Evolutionary conservation across 2,888 invertebrate species (phyloP), one percentile per base, ranked within the genome.

Genomic region (Epirrhoe alternata): DNA sequence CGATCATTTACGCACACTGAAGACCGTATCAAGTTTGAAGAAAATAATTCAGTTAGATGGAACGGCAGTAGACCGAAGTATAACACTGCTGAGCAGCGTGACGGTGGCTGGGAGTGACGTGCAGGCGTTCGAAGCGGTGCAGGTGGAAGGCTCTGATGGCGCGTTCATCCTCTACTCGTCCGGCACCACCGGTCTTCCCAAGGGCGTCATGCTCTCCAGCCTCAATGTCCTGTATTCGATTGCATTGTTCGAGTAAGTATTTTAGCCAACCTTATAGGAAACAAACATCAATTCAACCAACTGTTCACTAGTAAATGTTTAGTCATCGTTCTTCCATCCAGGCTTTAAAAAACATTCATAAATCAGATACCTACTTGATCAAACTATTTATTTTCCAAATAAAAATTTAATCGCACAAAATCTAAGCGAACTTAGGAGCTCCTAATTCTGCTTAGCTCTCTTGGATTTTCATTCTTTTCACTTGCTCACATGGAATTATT

Each of bases 171-270:
- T 95, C 6, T 95, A 94, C 78, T 95, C 95, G 0, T 95, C 95
- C 61, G 94, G 97, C 0, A 97, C 97, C 0, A 97, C 97, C 0
- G 97, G 97, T 0, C 87, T 96, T 54, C 97, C 97, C 0, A 97
- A 97, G 86, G 97, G 97, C 17, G 97, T 97, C 0, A 94, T 95
- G 94, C 84, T 97, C 31, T 94, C 95, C 0, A 96, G 96, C 77
- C 69, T 85, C 4, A 90, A 90, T 63, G 72, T 80, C 14, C 69
- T 90, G 16, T 87, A 72, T 94, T 95, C 56, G 92, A 95, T 81
- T 75, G 80, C 73, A 93, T 95, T 87, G 79, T 95, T 82, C 77
- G 76, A 83, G 85, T 89, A 81, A 84, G 76, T 80, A 65, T 38
- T 47, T 47, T 16, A 16, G 45, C 14, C 45, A 45, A n/a, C n/a